A percentile compares a stretch with the other conserved stretches of the same genome.
phyloP scores from a whole-genome alignment of 2,888 invertebrate species.

The Nomada ruficornis region DNA sequence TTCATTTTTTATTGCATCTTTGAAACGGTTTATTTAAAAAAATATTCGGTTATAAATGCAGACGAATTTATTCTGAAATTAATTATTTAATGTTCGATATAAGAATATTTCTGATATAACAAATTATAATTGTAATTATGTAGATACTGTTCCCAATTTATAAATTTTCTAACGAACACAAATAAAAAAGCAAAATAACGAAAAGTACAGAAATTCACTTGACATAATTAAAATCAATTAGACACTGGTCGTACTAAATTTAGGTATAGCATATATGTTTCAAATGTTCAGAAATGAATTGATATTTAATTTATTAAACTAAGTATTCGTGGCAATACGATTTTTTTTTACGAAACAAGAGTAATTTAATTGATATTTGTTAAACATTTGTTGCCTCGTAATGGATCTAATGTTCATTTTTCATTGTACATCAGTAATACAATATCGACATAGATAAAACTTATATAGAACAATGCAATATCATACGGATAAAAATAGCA shows the following conservation, averaged over 20 bases:
- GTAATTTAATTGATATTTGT: neutral
- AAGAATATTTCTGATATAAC: constrained; percentile 53
- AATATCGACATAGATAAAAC: neutral
- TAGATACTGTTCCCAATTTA: neutral
- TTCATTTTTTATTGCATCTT: neutral
- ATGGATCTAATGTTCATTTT: neutral
- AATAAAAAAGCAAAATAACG: constrained; percentile 4
- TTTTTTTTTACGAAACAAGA: neutral
- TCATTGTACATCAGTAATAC: constrained; percentile 7
- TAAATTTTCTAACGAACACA: neutral
- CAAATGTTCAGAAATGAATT: neutral
- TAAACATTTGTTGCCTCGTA: neutral
- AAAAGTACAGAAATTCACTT: neutral
- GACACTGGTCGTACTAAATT: neutral
- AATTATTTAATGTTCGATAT: constrained; percentile 41
- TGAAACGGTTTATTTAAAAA: neutral
- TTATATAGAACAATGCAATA: constrained; percentile 3
- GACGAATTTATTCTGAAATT: constrained; percentile 25
- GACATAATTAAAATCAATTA: neutral
- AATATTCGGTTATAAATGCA: constrained; percentile 6
- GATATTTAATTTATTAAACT: neutral
- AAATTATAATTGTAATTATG: constrained; percentile 26
- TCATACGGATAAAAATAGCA: constrained; percentile 13
- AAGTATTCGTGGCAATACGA: neutral
- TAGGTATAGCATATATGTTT: neutral